Base-by-base conservation (phyloP, 2,797 vertebrate genomes). In the Thamnophis elegans region DNA sequence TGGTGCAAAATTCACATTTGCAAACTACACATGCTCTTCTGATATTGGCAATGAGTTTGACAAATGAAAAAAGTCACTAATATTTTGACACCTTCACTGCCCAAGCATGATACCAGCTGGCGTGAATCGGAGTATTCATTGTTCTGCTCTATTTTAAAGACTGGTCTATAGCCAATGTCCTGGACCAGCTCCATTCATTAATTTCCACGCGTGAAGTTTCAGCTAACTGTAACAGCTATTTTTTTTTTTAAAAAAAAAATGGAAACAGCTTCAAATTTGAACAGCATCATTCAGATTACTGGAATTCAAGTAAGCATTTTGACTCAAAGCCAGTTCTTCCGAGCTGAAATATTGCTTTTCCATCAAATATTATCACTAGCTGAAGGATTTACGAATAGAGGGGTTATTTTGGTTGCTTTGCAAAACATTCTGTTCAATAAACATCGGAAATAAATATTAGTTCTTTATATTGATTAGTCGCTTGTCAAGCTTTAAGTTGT, bases 41-140 rank as follows among this genome's bases (percentile, higher is more conserved):
- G 96, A 93, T 97, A 98, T 98, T 98, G 98, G 97, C 97, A 97
- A 98, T 97, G 97, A 97, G 97, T 97, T 97, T 98, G 97, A 98
- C 98, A 98, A 98, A 98, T 98, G 96, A 98, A 97, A 98, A 98
- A 98, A 98, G 98, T 98, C 98, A 98, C 98, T 97, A 98, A 98
- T 98, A 98, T 98, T 98, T 98, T 98, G 98, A 98, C 97, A 98
- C 97, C 97, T 97, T 97, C 94, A 95, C 97, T 98, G 97, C 98
- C 97, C 98, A 97, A 97, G 96, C 97, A 97, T 98, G 98, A 98
- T 99, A 98, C 98, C 98, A 99, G 98, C 98, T 99, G 99, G 99
- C 98, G 98, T 97, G 97, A 99, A 98, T 98, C 97, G 96, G 96
- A 95, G 97, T 97, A 96, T 96, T 98, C 97, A 98, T 98, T 98